phyloP scores from a whole-genome alignment of 2,888 invertebrate species.

The Cosmorhoe ocellata region DNA sequence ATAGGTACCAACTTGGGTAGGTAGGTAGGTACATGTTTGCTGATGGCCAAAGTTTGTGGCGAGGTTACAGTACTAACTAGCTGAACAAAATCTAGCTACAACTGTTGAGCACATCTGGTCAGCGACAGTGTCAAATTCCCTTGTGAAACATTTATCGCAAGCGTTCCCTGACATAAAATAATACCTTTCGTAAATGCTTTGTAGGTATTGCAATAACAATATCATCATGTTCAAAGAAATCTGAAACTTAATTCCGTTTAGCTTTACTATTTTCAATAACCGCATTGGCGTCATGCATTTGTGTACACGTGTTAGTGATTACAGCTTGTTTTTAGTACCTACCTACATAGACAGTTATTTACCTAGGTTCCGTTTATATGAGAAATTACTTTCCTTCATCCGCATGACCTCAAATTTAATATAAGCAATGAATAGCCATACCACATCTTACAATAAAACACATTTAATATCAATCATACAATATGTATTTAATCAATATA shows the following conservation, averaged over 20 bases:
- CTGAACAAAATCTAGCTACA: not conserved
- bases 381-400: too few species aligned
- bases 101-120: conserved; percentile 55
- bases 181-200: conserved; percentile 51
- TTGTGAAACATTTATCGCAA: conserved; percentile 67
- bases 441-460: conserved; percentile 58
- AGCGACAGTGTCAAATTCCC: conserved; percentile 57
- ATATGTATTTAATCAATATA: conserved; percentile 79
- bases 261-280: conserved; percentile 30
- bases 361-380: too few species aligned
- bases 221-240: conserved; percentile 49
- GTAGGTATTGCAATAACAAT: conserved; percentile 35
- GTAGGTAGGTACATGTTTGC: too few species aligned
- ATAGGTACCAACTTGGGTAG: too few species aligned
- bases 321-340: not conserved
- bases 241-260: conserved; percentile 46
- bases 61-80: too few species aligned
- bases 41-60: too few species aligned
- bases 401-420: too few species aligned
- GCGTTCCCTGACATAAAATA: conserved; percentile 63
- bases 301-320: conserved; percentile 4
- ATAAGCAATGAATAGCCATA: conserved; percentile 2
- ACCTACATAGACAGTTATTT: not conserved
- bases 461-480: conserved; percentile 76
- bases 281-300: conserved; percentile 31